Evolutionary conservation across 2,797 vertebrate species (phyloP).

Genomic region (Takifugu rubripes): DNA sequence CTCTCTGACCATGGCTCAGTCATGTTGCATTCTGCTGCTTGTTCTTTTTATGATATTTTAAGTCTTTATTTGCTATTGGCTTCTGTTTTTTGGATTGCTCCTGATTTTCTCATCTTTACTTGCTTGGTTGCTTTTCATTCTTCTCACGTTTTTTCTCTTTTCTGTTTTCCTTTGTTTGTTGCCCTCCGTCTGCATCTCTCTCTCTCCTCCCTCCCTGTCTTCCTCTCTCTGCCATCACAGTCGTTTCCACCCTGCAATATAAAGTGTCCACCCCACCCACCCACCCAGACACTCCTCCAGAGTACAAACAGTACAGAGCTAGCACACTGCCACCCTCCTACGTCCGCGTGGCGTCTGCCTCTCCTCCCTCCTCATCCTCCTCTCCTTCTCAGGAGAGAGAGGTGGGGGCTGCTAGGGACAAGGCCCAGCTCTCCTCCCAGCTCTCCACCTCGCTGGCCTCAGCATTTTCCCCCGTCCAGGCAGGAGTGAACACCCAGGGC

Average conservation of each 20-base stretch:
- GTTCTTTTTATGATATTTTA: constrained; percentile 67
- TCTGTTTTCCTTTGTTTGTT: constrained; percentile 76
- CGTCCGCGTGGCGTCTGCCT: constrained; percentile 74
- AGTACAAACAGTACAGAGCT: constrained; percentile 78
- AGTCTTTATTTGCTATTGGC: constrained; percentile 64
- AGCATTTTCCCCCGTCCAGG: constrained; percentile 80
- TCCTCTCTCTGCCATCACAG: constrained; percentile 69
- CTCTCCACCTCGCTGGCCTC: constrained; percentile 78
- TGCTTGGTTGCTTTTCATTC: constrained; percentile 75
- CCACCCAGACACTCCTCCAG: constrained; percentile 79
- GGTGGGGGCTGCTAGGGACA: constrained; percentile 66
- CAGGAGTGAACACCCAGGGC: constrained; percentile 63
- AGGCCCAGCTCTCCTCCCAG: constrained; percentile 77
- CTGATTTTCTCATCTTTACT: constrained; percentile 74
- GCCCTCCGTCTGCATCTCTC: constrained; percentile 63
- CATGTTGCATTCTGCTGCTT: constrained; percentile 76
- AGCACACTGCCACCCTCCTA: constrained; percentile 78
- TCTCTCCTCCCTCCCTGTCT: constrained; percentile 40
- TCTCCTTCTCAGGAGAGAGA: constrained; percentile 72
- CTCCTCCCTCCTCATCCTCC: constrained; percentile 67
- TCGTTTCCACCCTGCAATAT: constrained; percentile 87
- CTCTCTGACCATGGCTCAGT: constrained; percentile 68
- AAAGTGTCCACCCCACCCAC: constrained; percentile 77
- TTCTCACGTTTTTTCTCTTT: constrained; percentile 76
- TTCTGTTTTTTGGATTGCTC: constrained; percentile 70